phyloP scores from a whole-genome alignment of 2,113 vertebrate genomes.

The Opisthocomus hoazin region DNA sequence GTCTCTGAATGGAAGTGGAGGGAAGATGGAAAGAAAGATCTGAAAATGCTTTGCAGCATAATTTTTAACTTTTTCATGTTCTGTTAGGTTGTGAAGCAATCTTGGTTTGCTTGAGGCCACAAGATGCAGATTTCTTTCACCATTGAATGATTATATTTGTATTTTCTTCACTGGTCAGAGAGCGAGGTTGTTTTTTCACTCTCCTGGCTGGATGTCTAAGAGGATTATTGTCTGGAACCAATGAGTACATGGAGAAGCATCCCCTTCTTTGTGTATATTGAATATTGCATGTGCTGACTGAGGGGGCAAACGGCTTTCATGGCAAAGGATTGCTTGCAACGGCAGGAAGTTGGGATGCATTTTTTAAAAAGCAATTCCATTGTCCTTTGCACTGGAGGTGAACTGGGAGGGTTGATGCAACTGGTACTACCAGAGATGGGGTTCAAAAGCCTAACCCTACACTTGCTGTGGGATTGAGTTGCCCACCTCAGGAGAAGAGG shows the following conservation, averaged over 20 bases:
- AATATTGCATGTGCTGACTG: not conserved
- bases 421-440: not conserved
- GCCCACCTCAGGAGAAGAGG: not conserved
- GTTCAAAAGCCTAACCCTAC: not conserved
- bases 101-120: not conserved
- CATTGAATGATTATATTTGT: not conserved
- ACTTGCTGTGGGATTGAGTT: rapidly evolving
- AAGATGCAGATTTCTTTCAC: not conserved
- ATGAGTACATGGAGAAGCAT: not conserved
- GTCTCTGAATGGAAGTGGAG: not conserved
- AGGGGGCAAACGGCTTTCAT: not conserved
- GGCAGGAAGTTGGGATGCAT: not conserved
- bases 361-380: not conserved
- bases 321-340: not conserved
- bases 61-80: not conserved
- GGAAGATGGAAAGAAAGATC: not conserved
- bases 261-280: not conserved
- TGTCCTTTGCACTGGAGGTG: not conserved
- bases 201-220: not conserved
- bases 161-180: not conserved
- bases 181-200: not conserved
- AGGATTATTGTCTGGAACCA: not conserved
- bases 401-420: not conserved
- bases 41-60: not conserved
- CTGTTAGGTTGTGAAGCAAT: not conserved